Conservation (phyloP, 2,888 invertebrate genomes). For the Neoascia interrupta region DNA sequence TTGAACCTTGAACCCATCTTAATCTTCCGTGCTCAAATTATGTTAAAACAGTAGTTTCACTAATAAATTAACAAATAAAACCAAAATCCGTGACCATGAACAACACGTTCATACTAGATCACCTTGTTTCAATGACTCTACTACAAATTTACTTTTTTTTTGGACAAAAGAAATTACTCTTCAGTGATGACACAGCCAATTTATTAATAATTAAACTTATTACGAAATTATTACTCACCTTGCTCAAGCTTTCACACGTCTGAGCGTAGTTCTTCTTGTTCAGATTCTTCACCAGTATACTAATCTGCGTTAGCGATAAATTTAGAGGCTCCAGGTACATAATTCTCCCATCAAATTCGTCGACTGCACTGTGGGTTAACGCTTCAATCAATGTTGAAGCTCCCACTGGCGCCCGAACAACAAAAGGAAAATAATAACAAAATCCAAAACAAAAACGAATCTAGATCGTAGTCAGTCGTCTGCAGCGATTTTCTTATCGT, state of each 20-base stretch:
- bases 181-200: conserved; percentile 14
- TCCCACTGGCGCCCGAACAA: conserved; percentile 72
- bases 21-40: no score
- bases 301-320: conserved; percentile 99
- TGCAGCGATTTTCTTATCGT: conserved; percentile 31
- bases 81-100: no score
- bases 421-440: conserved; percentile 21
- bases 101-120: no score
- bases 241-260: conserved; percentile 91
- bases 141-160: no score
- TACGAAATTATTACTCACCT: conserved; percentile 83
- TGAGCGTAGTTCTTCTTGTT: conserved; percentile 97
- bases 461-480: conserved; percentile 2
- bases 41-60: no score
- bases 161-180: background rate
- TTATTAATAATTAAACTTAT: background rate
- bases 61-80: no score
- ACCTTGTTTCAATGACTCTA: no score
- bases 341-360: conserved; percentile 88
- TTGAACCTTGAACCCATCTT: no score
- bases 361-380: conserved; percentile 72
- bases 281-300: conserved; percentile 96
- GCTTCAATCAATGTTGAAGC: conserved; percentile 96
- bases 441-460: background rate
- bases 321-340: conserved; percentile 99